Percentiles rank a stretch among this genome's conserved stretches.
phyloP scores from a whole-genome alignment of 2,888 invertebrate species.

The Aporophyla lueneburgensis region DNA sequence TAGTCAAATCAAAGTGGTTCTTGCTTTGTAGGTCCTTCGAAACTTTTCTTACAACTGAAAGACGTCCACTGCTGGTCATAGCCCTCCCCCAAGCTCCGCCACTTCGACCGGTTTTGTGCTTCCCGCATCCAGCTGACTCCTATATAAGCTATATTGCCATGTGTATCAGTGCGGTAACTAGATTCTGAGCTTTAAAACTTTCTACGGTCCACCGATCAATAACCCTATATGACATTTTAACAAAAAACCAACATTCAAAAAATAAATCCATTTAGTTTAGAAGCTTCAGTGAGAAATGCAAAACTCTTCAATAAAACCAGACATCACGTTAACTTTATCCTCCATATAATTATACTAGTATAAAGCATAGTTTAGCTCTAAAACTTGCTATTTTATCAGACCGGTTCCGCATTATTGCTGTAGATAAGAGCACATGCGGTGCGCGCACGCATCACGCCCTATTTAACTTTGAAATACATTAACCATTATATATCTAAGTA shows the following conservation, averaged over 20 bases:
- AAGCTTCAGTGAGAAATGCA: neutral
- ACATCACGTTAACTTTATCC: neutral
- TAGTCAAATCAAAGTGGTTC: neutral
- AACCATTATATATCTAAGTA: neutral
- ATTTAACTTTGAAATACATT: slow-evolving; percentile 35
- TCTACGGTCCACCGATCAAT: no score
- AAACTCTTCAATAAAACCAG: neutral
- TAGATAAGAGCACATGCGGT: slow-evolving; percentile 34
- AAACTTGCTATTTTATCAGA: slow-evolving; percentile 34
- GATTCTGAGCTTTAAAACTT: no score
- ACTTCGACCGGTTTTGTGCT: no score
- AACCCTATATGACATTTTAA: neutral
- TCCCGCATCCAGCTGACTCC: no score
- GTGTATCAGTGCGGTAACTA: neutral
- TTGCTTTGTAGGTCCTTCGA: neutral
- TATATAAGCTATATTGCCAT: neutral
- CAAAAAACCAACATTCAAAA: neutral
- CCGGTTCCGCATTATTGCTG: slow-evolving; percentile 45
- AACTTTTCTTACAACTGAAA: no score
- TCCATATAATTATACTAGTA: neutral
- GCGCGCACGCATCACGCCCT: slow-evolving; percentile 42
- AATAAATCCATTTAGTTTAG: neutral
- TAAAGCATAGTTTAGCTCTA: slow-evolving; percentile 5
- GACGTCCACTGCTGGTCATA: no score
- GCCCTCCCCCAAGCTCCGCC: no score